phyloP scores from a whole-genome alignment of 2,113 vertebrate genomes.

The Variabilichromis moorii region DNA sequence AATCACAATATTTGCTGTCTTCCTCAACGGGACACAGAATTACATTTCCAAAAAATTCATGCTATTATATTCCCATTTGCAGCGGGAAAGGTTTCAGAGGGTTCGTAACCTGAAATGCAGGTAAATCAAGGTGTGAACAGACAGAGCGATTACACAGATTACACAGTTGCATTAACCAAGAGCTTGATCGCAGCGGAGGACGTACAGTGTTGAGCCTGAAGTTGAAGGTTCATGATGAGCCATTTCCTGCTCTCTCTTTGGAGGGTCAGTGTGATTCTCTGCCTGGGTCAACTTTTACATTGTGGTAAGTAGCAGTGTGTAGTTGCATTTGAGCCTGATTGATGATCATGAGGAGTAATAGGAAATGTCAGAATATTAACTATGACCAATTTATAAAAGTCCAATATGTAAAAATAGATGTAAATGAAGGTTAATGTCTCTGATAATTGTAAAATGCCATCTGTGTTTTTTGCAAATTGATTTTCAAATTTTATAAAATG shows the following conservation, averaged over 20 bases:
- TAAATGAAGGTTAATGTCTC: neutral
- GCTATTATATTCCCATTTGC: neutral
- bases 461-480: neutral
- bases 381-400: neutral
- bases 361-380: neutral
- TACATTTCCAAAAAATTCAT: neutral
- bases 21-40: neutral
- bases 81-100: neutral
- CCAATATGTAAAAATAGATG: neutral
- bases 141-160: neutral
- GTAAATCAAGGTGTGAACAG: neutral
- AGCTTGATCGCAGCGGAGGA: neutral
- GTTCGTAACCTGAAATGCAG: accelerated
- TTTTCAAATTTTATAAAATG: neutral
- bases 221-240: neutral
- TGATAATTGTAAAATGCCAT: neutral
- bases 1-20: accelerated
- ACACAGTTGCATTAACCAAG: neutral
- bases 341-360: neutral
- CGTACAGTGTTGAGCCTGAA: neutral
- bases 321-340: neutral
- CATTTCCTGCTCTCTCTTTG: neutral
- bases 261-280: neutral
- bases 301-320: slow-evolving; percentile 26
- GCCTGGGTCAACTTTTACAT: neutral